phyloP scores from a whole-genome alignment of 2,888 invertebrate species.

The Ichneumoninae sp. region DNA sequence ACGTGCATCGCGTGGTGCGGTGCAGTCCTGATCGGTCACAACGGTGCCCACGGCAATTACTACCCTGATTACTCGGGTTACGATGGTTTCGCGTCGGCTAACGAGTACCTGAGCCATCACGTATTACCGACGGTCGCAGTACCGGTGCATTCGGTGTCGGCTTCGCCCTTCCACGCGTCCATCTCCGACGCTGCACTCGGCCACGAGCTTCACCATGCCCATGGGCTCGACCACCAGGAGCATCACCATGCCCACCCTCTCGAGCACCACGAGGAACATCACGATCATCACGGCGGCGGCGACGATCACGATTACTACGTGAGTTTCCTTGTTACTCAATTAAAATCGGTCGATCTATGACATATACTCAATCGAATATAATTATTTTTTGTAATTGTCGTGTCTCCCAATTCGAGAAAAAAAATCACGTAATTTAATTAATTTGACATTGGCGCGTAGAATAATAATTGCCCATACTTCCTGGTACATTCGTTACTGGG shows the following conservation, averaged over 20 bases:
- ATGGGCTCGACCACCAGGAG: constrained; percentile 65
- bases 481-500: background rate
- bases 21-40: constrained; percentile 79
- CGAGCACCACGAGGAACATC: constrained; percentile 59
- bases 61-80: constrained; percentile 79
- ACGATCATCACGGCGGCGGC: constrained; percentile 72
- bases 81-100: constrained; percentile 75
- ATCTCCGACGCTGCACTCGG: constrained; percentile 67
- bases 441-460: background rate
- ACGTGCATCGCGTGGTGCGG: constrained; percentile 73
- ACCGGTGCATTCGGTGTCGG: constrained; percentile 82
- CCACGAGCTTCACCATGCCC: constrained; percentile 71
- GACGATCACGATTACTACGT: constrained; percentile 82
- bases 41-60: constrained; percentile 74
- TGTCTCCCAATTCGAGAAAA: too few species aligned
- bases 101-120: constrained; percentile 77
- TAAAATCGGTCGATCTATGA: background rate
- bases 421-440: background rate
- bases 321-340: constrained; percentile 67
- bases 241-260: constrained; percentile 60
- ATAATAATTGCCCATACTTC: background rate
- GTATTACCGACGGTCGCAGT: constrained; percentile 81
- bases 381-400: background rate
- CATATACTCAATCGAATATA: background rate
- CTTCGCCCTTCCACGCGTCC: constrained; percentile 77